These are phyloP conservation scores for Heliothis peltigera DNA, from an alignment of 2,888 invertebrate genomes.

Conservation along the genomic window DNA sequence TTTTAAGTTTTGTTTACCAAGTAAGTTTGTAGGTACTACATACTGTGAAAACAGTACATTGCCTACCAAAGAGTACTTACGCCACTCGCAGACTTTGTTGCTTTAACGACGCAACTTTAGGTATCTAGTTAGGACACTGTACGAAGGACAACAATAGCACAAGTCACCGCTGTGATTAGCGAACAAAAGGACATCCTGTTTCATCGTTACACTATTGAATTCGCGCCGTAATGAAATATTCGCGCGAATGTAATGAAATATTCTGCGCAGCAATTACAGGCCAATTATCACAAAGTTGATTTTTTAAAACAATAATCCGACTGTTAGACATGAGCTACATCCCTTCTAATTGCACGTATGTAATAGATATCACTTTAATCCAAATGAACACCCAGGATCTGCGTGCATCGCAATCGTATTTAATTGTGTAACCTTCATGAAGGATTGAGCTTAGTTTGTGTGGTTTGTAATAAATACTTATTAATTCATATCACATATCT, in stretches of 20 bases:
- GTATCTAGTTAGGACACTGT: neutral
- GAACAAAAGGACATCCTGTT: conserved; percentile 47
- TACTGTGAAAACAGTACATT: no score
- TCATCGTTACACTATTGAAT: conserved; percentile 17
- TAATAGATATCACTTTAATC: no score
- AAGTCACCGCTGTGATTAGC: conserved; percentile 20
- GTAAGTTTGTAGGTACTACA: no score
- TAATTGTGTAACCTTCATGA: neutral
- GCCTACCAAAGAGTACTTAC: no score
- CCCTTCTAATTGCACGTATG: no score
- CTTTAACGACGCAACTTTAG: conserved; percentile 4
- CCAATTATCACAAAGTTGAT: no score
- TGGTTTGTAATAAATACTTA: neutral
- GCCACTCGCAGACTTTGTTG: conserved; percentile 11
- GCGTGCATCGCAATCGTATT: neutral
- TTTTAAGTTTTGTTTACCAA: no score
- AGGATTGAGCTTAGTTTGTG: neutral
- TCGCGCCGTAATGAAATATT: neutral
- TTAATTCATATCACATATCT: neutral
- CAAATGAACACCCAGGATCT: neutral
- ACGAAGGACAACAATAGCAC: conserved; percentile 29
- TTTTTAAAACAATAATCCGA: no score
- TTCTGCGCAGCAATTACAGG: neutral
- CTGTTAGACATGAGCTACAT: no score
- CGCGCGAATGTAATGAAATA: neutral